phyloP scores from a whole-genome alignment of 2,113 vertebrate genomes.

The Dendrocopos noguchii region DNA sequence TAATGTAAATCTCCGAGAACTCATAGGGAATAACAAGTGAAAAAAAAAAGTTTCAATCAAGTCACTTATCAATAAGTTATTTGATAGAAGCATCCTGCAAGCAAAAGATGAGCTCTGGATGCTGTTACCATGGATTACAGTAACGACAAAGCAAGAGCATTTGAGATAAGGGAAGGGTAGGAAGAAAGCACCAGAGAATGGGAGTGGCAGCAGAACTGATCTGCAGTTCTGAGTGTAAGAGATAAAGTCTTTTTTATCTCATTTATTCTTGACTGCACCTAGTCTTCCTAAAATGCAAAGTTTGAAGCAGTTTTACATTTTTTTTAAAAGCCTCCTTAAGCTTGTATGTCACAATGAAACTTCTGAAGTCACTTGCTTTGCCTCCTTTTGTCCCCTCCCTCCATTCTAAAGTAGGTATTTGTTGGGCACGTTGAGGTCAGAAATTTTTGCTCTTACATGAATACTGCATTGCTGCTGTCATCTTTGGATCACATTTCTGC shows the following conservation, averaged over 20 bases:
- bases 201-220: not conserved
- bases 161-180: not conserved
- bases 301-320: not conserved
- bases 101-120: not conserved
- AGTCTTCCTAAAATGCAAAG: not conserved
- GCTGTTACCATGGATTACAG: not conserved
- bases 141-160: not conserved
- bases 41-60: not conserved
- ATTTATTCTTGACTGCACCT: not conserved
- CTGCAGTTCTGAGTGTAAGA: not conserved
- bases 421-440: not conserved
- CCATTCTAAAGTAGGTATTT: not conserved
- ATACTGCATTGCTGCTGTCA: slow-evolving; percentile 3
- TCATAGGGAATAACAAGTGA: not conserved
- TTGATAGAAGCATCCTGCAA: not conserved
- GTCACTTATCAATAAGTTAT: not conserved
- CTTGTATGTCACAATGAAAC: not conserved
- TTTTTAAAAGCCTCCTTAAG: not conserved
- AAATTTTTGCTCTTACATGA: not conserved
- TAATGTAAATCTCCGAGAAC: not conserved
- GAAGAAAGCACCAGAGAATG: not conserved
- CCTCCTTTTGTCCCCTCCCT: rapidly evolving
- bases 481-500: not conserved
- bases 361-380: not conserved
- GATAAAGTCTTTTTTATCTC: not conserved